These are phyloP conservation scores for Melikaiella ostensackeni DNA, from an alignment of 2,888 invertebrate genomes.

Conservation along the genomic window DNA sequence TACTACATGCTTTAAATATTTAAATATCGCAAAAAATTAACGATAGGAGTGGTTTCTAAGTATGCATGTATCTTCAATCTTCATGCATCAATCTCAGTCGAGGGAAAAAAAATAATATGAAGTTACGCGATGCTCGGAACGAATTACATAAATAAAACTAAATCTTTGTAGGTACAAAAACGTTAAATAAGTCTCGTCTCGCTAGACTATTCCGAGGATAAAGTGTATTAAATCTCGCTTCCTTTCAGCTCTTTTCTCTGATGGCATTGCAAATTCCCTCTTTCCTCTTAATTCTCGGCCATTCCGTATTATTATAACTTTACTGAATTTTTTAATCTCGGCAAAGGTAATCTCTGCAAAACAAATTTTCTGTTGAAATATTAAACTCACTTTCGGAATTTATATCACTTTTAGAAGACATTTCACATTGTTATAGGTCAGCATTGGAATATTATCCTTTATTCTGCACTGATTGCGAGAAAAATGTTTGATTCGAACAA, in stretches of 20 bases:
- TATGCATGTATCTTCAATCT: too few relatives aligned
- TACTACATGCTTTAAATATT: too few relatives aligned
- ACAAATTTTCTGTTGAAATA: slow-evolving; percentile 4
- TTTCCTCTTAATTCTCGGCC: background rate
- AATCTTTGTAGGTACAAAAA: background rate
- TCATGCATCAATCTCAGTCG: too few relatives aligned
- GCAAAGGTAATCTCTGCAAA: background rate
- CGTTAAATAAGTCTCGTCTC: background rate
- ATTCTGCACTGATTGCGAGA: background rate
- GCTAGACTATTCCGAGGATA: background rate
- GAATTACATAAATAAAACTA: too few relatives aligned
- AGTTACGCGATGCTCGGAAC: too few relatives aligned
- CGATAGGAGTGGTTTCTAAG: too few relatives aligned
- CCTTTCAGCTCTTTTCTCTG: background rate
- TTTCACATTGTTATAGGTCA: too few relatives aligned
- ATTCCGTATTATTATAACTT: background rate
- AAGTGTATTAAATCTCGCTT: slow-evolving; percentile 3
- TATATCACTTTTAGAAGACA: too few relatives aligned
- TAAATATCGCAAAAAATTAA: too few relatives aligned
- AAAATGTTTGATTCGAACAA: too few relatives aligned
- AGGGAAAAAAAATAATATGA: too few relatives aligned
- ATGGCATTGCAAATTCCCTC: background rate
- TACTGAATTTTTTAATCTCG: slow-evolving; percentile 20
- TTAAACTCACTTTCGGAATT: background rate
- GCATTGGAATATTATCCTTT: background rate